Percentiles rank a stretch among this genome's conserved stretches.
phyloP scores from a whole-genome alignment of 2,113 vertebrate species.

The Isurus oxyrinchus region DNA sequence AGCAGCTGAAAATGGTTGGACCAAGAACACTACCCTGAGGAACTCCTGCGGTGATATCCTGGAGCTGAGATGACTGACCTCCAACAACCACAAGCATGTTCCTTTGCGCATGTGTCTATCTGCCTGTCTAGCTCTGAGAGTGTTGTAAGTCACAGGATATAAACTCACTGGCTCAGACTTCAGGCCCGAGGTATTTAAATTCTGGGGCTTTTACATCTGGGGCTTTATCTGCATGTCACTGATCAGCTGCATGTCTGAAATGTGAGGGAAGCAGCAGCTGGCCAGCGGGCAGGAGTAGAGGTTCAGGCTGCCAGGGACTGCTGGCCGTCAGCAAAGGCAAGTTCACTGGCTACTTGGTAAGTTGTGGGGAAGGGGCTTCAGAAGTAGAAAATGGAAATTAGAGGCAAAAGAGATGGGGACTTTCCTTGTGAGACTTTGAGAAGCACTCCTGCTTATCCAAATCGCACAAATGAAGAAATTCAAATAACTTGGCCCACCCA shows the following conservation, averaged over 20 bases:
- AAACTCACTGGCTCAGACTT: no score
- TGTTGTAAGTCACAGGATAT: not conserved
- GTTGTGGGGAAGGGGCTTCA: not conserved
- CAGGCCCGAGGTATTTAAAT: not conserved
- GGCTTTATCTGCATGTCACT: not conserved
- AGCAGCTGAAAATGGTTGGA: no score
- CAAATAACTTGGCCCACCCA: not conserved
- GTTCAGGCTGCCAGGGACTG: not conserved
- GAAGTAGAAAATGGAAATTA: not conserved
- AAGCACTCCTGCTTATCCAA: not conserved
- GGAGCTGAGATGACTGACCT: no score
- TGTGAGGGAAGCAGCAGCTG: not conserved
- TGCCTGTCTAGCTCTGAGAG: not conserved
- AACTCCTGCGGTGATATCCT: no score
- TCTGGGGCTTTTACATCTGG: not conserved
- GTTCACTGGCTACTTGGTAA: not conserved
- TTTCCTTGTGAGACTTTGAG: not conserved
- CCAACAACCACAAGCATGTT: no score
- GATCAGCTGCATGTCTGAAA: not conserved
- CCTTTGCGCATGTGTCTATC: no score
- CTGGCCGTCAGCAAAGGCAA: not conserved
- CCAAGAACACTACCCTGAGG: no score
- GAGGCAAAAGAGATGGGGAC: not conserved
- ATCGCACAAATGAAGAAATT: not conserved
- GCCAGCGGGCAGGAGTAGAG: not conserved